Evolutionary conservation across 1,140 invertebrate species (phyloP).

Genomic region (Drosophila equinoxialis): DNA sequence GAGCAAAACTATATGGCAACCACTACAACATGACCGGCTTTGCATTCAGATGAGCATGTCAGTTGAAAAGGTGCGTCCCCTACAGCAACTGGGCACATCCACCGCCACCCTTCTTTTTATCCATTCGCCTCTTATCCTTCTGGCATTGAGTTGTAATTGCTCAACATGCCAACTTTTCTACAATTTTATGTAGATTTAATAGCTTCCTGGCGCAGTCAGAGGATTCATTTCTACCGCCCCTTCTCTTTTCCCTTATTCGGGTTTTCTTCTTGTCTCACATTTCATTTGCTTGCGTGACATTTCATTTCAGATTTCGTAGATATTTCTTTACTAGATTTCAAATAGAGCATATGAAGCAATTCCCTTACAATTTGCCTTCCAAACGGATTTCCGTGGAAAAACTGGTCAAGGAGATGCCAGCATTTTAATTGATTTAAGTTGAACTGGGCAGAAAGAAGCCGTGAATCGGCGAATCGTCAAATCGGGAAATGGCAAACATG

Average conservation of each 20-base stretch:
- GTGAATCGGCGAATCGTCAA: background rate
- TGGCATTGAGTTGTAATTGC: conserved; percentile 74
- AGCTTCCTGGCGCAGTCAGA: conserved; percentile 64
- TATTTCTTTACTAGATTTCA: conserved; percentile 14
- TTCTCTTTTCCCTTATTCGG: background rate
- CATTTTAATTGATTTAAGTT: conserved; percentile 49
- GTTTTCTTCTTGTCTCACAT: conserved; percentile 60
- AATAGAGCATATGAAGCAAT: background rate
- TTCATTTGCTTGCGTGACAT: conserved; percentile 77
- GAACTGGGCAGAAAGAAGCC: conserved; percentile 19
- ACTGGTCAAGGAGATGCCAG: conserved; percentile 2
- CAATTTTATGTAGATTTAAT: conserved; percentile 82
- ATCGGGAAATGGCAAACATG: conserved; percentile 4
- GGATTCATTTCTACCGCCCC: conserved; percentile 16
- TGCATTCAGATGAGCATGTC: conserved; percentile 78
- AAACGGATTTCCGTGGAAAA: conserved; percentile 1
- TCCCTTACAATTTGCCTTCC: conserved; percentile 25
- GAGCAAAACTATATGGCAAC: conserved; percentile 42
- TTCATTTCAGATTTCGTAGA: conserved; percentile 66
- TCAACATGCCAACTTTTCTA: conserved; percentile 76
- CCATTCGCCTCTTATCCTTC: background rate
- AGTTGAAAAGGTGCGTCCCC: conserved; percentile 64
- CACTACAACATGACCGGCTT: conserved; percentile 51
- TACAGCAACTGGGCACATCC: background rate
- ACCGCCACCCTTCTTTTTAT: background rate